A percentile compares a stretch with the other conserved stretches of the same genome.
These are phyloP conservation scores for Neodontobutis hainanensis DNA, from an alignment of 2,113 vertebrate genomes.

Conservation along the genomic window DNA sequence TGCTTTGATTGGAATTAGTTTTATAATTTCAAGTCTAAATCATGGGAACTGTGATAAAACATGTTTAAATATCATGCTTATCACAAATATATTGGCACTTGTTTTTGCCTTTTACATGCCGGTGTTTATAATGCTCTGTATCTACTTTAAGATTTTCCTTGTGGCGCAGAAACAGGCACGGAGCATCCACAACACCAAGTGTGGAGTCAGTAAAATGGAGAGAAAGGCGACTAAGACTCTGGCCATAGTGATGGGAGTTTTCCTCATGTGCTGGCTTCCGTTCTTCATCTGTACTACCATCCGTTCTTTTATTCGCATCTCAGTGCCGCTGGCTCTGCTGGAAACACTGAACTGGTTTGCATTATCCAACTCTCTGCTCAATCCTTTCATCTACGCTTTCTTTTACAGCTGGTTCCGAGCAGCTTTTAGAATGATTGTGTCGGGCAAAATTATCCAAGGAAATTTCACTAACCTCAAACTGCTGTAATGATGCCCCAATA, in stretches of 20 bases:
- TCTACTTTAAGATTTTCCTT: constrained; percentile 24
- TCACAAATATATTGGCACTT: background rate
- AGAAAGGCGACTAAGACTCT: constrained; percentile 25
- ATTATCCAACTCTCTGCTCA: too few species aligned
- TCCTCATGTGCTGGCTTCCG: background rate
- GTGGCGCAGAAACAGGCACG: constrained; percentile 18
- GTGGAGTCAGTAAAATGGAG: constrained; percentile 10
- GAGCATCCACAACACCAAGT: constrained; percentile 13
- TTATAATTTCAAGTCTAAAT: background rate
- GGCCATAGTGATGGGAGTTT: background rate
- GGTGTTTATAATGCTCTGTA: constrained; percentile 12
- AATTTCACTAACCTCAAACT: too few species aligned
- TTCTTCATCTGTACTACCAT: background rate
- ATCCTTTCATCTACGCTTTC: too few species aligned
- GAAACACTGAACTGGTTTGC: too few species aligned
- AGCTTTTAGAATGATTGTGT: too few species aligned
- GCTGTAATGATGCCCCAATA: too few species aligned
- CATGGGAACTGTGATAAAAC: background rate
- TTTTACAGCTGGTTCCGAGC: too few species aligned
- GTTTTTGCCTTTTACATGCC: constrained; percentile 14
- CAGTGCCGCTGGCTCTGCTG: too few species aligned
- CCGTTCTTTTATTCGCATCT: too few species aligned
- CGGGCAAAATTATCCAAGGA: too few species aligned
- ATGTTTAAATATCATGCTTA: background rate
- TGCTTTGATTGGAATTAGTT: constrained; percentile 47